Evolutionary conservation across 2,113 vertebrate species (phyloP).

Genomic region (Lampris incognitus): DNA sequence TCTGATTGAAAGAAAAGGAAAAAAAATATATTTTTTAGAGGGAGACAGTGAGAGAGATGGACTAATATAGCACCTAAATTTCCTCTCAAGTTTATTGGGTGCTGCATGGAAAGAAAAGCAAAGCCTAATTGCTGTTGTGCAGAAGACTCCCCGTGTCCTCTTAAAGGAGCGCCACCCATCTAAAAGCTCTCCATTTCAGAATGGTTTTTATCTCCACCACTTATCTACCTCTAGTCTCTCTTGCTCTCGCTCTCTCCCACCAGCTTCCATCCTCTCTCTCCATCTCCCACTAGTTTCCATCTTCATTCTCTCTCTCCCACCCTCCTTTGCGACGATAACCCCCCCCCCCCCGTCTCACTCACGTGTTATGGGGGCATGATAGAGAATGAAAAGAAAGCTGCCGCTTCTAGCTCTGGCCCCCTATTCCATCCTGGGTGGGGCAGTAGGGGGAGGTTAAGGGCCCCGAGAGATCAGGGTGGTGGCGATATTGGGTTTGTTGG

Average conservation of each 20-base stretch:
- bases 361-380: constrained; percentile 51
- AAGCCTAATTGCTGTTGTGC: constrained; percentile 12
- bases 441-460: neutral
- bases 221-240: constrained; percentile 38
- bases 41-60: constrained; percentile 3
- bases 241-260: neutral
- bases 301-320: neutral
- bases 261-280: constrained; percentile 12
- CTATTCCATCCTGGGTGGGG: constrained; percentile 24
- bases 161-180: constrained; percentile 33
- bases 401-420: constrained; percentile 40
- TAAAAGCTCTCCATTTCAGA: constrained; percentile 53
- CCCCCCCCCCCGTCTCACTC: constrained; percentile 16
- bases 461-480: constrained; percentile 22
- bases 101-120: constrained; percentile 31
- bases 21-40: constrained; percentile 14
- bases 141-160: constrained; percentile 23
- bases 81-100: constrained; percentile 19
- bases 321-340: neutral
- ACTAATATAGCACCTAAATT: constrained; percentile 24
- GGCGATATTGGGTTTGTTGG: neutral
- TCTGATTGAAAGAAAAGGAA: neutral
- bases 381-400: constrained; percentile 26
- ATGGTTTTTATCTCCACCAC: constrained; percentile 29
- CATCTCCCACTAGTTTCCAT: neutral